Evolutionary conservation across 2,113 vertebrate species (phyloP).

Genomic region (Neodontobutis hainanensis): DNA sequence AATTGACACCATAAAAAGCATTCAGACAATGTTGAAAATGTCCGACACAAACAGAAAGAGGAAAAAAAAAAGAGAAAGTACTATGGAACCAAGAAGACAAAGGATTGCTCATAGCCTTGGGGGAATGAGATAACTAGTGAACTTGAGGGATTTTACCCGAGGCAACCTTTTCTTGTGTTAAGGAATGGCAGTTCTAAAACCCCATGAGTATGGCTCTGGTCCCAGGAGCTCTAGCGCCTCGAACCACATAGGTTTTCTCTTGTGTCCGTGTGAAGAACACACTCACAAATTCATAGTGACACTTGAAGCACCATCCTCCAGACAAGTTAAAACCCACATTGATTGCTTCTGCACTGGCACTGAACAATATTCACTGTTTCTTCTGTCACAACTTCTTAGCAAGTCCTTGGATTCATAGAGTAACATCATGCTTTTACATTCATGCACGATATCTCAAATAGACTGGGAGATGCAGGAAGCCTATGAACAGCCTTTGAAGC

Average conservation of each 20-base stretch:
- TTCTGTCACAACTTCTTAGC: constrained; percentile 27
- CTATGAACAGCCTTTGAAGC: constrained; percentile 65
- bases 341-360: not conserved
- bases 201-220: constrained; percentile 35
- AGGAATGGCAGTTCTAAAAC: constrained; percentile 24
- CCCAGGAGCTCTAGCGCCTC: constrained; percentile 31
- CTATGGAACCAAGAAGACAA: constrained; percentile 17
- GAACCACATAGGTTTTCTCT: constrained; percentile 20
- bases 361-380: constrained; percentile 31
- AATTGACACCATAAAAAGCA: too few relatives aligned
- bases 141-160: constrained; percentile 46
- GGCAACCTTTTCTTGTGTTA: constrained; percentile 40
- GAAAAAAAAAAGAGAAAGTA: constrained; percentile 12
- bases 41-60: constrained; percentile 2
- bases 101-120: constrained; percentile 25
- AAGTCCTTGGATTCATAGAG: constrained; percentile 29
- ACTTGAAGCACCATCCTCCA: constrained; percentile 5
- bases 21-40: not conserved
- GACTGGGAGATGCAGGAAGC: constrained; percentile 49
- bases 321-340: constrained; percentile 17
- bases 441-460: constrained; percentile 45
- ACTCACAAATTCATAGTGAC: constrained; percentile 3
- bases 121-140: constrained; percentile 50
- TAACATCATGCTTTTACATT: constrained; percentile 53
- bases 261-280: constrained; percentile 8